Evolutionary conservation across 2,888 invertebrate species (phyloP).

Genomic region (Drosophila leonis): DNA sequence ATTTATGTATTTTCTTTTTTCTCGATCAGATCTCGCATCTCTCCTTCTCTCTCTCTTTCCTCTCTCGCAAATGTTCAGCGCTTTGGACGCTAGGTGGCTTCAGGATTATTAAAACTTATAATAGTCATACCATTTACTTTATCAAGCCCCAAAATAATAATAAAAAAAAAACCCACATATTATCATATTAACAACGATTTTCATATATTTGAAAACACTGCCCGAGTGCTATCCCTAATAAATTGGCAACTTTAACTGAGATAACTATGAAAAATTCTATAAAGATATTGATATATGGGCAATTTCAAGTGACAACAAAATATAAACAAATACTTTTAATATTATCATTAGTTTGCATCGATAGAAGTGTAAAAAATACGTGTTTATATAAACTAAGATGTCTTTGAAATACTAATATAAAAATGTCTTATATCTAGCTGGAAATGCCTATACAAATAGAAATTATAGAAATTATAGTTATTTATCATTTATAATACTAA

Average conservation of each 20-base stretch:
- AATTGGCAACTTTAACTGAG: not conserved
- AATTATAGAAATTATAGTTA: not conserved
- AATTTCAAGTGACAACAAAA: not conserved
- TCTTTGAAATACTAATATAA: not conserved
- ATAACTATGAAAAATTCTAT: not conserved
- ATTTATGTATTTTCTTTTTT: conserved; percentile 14
- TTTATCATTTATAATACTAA: conserved; percentile 4
- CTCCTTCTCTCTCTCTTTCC: not conserved
- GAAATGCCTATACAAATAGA: conserved; percentile 4
- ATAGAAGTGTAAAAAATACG: not conserved
- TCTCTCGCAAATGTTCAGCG: conserved; percentile 59
- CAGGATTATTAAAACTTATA: conserved; percentile 38
- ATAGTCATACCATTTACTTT: conserved; percentile 27
- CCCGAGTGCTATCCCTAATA: conserved; percentile 15
- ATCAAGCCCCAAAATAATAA: conserved; percentile 18
- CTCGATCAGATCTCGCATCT: conserved; percentile 1
- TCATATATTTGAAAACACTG: conserved; percentile 20
- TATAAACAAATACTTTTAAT: not conserved
- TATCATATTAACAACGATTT: conserved; percentile 53
- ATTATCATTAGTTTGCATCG: not conserved
- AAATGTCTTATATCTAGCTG: not conserved
- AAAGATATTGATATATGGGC: not conserved
- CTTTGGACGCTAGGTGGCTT: conserved; percentile 64
- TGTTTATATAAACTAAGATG: not conserved
- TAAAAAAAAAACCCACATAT: conserved; percentile 8